phyloP scores from a whole-genome alignment of 2,888 invertebrate genomes.

The Ommatoiulus sabulosus region DNA sequence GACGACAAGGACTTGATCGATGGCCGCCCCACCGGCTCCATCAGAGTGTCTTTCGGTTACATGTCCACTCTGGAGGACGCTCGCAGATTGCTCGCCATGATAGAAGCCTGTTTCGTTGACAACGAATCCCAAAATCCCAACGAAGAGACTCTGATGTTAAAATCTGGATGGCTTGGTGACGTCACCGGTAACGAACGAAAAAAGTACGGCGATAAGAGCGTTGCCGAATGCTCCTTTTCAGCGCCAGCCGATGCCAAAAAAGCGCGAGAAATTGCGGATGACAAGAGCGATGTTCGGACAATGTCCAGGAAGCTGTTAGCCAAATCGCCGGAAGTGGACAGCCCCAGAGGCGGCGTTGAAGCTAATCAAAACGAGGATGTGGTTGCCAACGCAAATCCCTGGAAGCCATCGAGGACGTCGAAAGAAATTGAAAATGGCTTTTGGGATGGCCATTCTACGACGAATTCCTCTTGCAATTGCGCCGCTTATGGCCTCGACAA shows the following conservation, averaged over 20 bases:
- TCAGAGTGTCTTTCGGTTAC: conserved; percentile 92
- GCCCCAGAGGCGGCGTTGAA: conserved; percentile 31
- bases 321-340: conserved; percentile 49
- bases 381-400: conserved; percentile 8
- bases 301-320: conserved; percentile 39
- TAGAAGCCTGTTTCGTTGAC: conserved; percentile 77
- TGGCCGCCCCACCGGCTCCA: conserved; percentile 90
- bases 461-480: conserved; percentile 18
- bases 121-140: not conserved
- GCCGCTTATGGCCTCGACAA: not conserved
- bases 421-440: conserved; percentile 37
- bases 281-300: conserved; percentile 28
- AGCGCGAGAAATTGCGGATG: not conserved
- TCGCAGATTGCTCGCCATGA: conserved; percentile 78
- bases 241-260: not conserved
- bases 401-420: not conserved
- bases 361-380: conserved; percentile 29
- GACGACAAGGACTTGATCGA: conserved; percentile 87
- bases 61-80: conserved; percentile 83
- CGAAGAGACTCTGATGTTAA: not conserved
- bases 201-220: not conserved
- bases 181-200: not conserved
- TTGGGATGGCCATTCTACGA: not conserved
- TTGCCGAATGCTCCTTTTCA: not conserved
- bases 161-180: not conserved